phyloP scores from a whole-genome alignment of 2,113 vertebrate species.

The Odocoileus virginianus region DNA sequence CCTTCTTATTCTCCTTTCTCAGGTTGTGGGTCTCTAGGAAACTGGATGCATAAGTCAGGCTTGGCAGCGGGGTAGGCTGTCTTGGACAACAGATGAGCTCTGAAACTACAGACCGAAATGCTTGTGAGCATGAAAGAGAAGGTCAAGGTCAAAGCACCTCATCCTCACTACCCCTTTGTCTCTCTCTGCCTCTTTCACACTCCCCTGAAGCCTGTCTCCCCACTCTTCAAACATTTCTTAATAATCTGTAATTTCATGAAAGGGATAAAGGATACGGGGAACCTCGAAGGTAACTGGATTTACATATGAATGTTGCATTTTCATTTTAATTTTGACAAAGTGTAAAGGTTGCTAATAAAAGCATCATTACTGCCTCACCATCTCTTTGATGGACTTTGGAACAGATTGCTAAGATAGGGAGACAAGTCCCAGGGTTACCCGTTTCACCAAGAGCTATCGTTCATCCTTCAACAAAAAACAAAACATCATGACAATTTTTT shows the following conservation, averaged over 20 bases:
- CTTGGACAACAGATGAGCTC: neutral
- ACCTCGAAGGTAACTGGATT: conserved; percentile 68
- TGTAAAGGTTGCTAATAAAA: conserved; percentile 76
- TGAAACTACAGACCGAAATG: neutral
- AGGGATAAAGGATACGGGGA: conserved; percentile 61
- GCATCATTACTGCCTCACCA: conserved; percentile 54
- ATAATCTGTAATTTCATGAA: conserved; percentile 65
- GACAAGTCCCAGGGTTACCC: conserved; percentile 62
- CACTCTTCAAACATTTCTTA: conserved; percentile 67
- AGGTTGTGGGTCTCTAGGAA: neutral
- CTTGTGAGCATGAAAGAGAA: conserved; percentile 32
- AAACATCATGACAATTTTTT: conserved; percentile 48
- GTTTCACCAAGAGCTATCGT: conserved; percentile 49
- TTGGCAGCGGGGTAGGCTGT: neutral
- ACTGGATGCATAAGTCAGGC: accelerated
- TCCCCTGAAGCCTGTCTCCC: conserved; percentile 11
- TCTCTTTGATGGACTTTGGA: conserved; percentile 58
- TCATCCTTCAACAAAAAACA: conserved; percentile 62
- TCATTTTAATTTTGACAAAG: conserved; percentile 74
- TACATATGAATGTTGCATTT: conserved; percentile 74
- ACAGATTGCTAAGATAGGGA: conserved; percentile 70
- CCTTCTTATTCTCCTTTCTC: accelerated
- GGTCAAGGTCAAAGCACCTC: conserved; percentile 12
- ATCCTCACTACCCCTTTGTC: neutral
- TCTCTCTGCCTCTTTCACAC: neutral